Evolutionary conservation across 2,888 invertebrate genomes (phyloP), one percentile per base, ranked within the genome.

Genomic region (Oscheius sp.): DNA sequence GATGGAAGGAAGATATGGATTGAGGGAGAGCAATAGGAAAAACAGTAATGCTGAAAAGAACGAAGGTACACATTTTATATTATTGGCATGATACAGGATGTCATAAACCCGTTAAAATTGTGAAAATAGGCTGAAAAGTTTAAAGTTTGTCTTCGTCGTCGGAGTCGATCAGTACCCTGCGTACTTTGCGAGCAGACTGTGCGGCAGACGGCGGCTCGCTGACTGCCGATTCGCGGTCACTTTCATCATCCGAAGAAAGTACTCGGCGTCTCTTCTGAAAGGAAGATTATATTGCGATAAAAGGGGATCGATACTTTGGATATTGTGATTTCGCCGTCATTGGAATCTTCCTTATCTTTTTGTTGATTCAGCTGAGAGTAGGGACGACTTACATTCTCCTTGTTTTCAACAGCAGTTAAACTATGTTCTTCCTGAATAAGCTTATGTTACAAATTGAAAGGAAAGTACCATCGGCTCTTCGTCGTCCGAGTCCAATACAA

Each of bases 171-270:
- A 58, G n/a, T 35, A 55, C 55, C 53, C 55, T 68, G 37, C 68
- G 68, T 21, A 32, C 68, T 33, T 68, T 68, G 42, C 37, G 68
- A 33, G 65, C 21, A 33, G 37, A 68, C 42, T 55, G 68, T 55
- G 68, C 53, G 42, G 68, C 59, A 60, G 35, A 33, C 68, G 48
- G 9, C 50, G 62, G 62, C 35, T 55, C 29, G n/a, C 13, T 13
- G 37, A 33, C 53, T 13, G 55, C 35, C 37, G 4, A 35, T n/a
- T 21, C 68, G 10, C 57, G 57, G 3, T 70, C 70, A 60, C 72
- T 71, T 9, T 72, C 72, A n/a, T 80, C 78, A 65, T 80, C 80
- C 7, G 80, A 80, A 10, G 74, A 72, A 62, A 78, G 3, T 2
- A 78, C 55, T 2, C 68, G 63, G 55, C 70, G 74, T 48, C 59